Evolutionary conservation across 2,888 invertebrate species (phyloP), one percentile per base, ranked within the genome.

Genomic region (Rhogogaster chlorosoma): DNA sequence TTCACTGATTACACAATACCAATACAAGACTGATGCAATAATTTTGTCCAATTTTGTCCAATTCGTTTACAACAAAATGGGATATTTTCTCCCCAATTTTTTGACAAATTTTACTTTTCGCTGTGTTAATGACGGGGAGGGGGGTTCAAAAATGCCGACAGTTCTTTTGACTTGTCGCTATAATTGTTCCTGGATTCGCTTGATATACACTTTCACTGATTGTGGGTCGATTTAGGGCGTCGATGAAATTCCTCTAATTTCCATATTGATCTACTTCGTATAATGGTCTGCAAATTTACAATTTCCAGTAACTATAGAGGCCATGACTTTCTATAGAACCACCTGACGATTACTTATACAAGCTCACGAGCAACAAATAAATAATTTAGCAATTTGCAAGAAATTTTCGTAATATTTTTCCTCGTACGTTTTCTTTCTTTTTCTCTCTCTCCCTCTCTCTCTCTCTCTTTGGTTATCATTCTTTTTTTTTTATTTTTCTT

Each of bases 221-320:
- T 26, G 32, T 67, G 32, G 5, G 67, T n/a, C n/a, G 57, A 10
- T 32, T 3, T 9, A 70, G 73, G 38, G 42, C 73, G 42, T 53
- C 53, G 49, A 12, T 29, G 6, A 15, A 15, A 32, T 18, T 53
- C 53, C 9, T 77, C 18, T 15, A 45, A 26, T 49, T 53, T 38
- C 5, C 53, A 45, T 53, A 29, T 26, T 49, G 4, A 45, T 18
- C 77, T 32, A 49, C 26, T 22, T 73, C 42, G 22, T 38, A 53
- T 49, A 61, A 36, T 80, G 61, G 61, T 80, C 61, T 61, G 61
- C 80, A 80, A 80, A 80, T 61, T 80, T 61, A 61, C 80, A 61
- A 80, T 80, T 38, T 80, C 18, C 18, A 36, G 57, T 22, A 77
- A n/a, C 49, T 49, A 26, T 77, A 77, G 38, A 73, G 73, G 73